Evolutionary conservation across 2,113 vertebrate species (phyloP), one percentile per base, ranked within the genome.

Genomic region (Erythrocercus mccallii): DNA sequence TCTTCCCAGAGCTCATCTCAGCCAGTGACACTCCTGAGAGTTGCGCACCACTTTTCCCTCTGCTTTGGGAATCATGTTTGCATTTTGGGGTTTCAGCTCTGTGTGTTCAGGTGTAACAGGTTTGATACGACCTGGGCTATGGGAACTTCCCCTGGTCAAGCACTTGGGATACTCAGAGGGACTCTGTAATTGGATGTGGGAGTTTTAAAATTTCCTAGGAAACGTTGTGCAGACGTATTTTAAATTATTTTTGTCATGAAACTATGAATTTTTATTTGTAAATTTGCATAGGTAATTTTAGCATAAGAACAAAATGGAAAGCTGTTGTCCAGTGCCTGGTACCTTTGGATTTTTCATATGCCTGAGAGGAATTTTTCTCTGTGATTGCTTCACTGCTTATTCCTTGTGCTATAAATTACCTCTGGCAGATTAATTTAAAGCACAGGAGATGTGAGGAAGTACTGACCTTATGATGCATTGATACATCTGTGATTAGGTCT

Each of bases 111-210:
- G 9, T 50, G 11, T 48, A 7, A 33, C 22, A 80, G 42, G 28
- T 72, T 20, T 57, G 15, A 17, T 6, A 0, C 23, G 31, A 60
- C 14, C 35, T 15, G 33, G 27, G 8, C 24, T 20, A 0, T 45
- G 37, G 61, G 65, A 74, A 9, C 31, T 16, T 19, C 21, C 16
- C 9, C 31, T 31, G 20, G 17, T 9, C 3, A 12, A 68, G 24
- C 2, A 8, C 62, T 61, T 28, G 57, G 64, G 16, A 4, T 73
- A 9, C 77, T 90, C 0, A 0, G 4, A 31, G 4, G 3, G 28
- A 17, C 31, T 82, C 24, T 24, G 24, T 20, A n/a, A 15, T 5
- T 3, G 51, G 12, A 9, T 2, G 1, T 21, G 13, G 11, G 42
- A 51, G 20, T 33, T n/a, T 21, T 33, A 30, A 40, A 33, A 10